Percentiles rank a stretch among this genome's conserved stretches.
Conservation (phyloP, 2,113 vertebrate genomes). For the Megatriorchis doriae region DNA sequence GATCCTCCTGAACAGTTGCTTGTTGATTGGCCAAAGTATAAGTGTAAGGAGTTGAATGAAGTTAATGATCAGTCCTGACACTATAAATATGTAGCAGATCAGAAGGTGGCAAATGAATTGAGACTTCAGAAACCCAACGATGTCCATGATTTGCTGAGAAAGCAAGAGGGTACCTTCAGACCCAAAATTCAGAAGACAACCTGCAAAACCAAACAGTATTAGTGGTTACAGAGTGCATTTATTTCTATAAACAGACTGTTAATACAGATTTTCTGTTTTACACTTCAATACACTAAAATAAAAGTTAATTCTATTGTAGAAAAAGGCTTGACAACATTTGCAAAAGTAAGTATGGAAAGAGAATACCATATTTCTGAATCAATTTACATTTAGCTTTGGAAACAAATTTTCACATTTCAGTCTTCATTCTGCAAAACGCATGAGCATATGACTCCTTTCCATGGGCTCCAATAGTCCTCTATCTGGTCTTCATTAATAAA, state of each 20-base stretch:
- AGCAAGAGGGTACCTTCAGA: slow-evolving; percentile 1
- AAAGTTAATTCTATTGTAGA: not conserved
- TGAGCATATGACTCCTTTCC: not conserved
- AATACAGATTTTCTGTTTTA: not conserved
- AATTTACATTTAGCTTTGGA: not conserved
- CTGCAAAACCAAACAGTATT: slow-evolving; percentile 58
- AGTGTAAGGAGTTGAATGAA: slow-evolving; percentile 86
- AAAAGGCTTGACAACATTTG: not conserved
- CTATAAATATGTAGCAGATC: slow-evolving; percentile 92
- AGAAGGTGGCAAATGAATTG: slow-evolving; percentile 90
- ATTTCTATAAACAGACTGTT: not conserved
- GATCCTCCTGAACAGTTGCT: slow-evolving; percentile 87
- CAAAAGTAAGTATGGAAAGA: not conserved
- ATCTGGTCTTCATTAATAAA: not conserved
- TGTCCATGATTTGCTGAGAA: slow-evolving; percentile 77
- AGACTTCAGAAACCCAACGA: slow-evolving; percentile 85
- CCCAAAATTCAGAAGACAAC: slow-evolving; percentile 21
- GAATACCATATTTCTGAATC: not conserved
- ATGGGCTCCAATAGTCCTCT: not conserved
- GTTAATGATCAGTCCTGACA: slow-evolving; percentile 90
- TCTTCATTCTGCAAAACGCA: not conserved
- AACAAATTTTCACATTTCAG: not conserved
- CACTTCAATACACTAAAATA: not conserved
- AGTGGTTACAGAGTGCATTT: not conserved
- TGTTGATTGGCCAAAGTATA: slow-evolving; percentile 86